Percentiles rank a stretch among this genome's conserved stretches.
These are phyloP conservation scores for Macaca fascicularis DNA, from an alignment of 2,113 vertebrate genomes.

Conservation along the genomic window DNA sequence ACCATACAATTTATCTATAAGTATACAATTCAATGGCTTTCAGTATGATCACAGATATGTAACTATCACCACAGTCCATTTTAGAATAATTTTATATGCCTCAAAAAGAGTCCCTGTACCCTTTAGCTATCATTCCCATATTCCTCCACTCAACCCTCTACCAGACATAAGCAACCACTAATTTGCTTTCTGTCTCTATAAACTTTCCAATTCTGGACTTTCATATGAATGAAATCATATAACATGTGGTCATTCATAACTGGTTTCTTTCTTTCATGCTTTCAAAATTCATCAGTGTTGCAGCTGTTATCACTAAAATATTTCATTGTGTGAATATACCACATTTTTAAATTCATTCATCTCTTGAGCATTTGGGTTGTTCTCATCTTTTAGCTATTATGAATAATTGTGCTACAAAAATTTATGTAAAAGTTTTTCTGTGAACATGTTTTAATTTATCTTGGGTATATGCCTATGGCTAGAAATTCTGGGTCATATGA, in stretches of 20 bases:
- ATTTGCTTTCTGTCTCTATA: background rate
- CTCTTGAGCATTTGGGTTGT: background rate
- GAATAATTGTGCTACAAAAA: background rate
- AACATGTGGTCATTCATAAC: background rate
- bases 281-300: background rate
- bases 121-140: background rate
- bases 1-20: background rate
- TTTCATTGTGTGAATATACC: background rate
- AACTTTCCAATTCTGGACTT: background rate
- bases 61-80: background rate
- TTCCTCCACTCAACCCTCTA: background rate
- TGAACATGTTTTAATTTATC: background rate
- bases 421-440: background rate
- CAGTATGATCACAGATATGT: background rate
- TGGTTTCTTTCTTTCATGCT: background rate
- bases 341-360: background rate
- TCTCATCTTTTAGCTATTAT: background rate
- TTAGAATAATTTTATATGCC: background rate
- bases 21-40: background rate
- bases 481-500: background rate
- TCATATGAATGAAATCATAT: background rate
- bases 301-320: background rate
- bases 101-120: background rate
- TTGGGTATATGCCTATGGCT: background rate
- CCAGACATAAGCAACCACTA: background rate